These are phyloP conservation scores for Lysiphlebus fabarum DNA, from an alignment of 1,140 invertebrate species.

Conservation along the genomic window DNA sequence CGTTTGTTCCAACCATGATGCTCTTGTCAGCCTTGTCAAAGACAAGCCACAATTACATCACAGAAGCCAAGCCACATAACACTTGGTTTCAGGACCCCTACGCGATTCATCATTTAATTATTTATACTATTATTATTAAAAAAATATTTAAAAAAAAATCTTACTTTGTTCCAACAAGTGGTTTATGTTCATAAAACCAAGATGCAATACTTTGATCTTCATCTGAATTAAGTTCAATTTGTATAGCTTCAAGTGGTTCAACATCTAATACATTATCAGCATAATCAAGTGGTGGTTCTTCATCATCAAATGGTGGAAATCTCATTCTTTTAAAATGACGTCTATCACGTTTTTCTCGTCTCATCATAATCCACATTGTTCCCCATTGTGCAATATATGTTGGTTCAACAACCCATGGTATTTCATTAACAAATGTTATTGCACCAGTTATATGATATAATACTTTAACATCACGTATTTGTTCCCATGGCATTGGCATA, in stretches of 20 bases:
- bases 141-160: conserved; percentile 28
- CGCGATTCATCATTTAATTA: conserved; percentile 62
- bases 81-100: conserved; percentile 69
- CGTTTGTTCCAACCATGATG: conserved; percentile 47
- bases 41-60: conserved; percentile 38
- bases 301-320: conserved; percentile 99
- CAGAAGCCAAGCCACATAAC: conserved; percentile 58
- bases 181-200: conserved; percentile 99
- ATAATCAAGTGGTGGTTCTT: conserved; percentile 98
- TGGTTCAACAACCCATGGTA: conserved; percentile 99
- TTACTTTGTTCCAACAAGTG: conserved; percentile 83
- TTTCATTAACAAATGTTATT: conserved; percentile 99
- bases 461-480: conserved; percentile 96
- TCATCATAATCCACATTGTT: conserved; percentile 99
- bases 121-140: conserved; percentile 12
- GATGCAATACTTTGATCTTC: conserved; percentile 88
- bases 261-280: conserved; percentile 99
- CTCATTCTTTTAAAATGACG: conserved; percentile 99
- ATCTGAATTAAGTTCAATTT: conserved; percentile 95
- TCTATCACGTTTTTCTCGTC: conserved; percentile 96
- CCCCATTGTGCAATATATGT: conserved; percentile 99
- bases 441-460: conserved; percentile 98
- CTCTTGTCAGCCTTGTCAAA: conserved; percentile 37
- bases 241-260: conserved; percentile 97
- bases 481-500: conserved; percentile 99